phyloP scores from a whole-genome alignment of 30 jellyfish, hydroid and myxozoan genomes.

The Calvadosia cruxmelitensis region DNA sequence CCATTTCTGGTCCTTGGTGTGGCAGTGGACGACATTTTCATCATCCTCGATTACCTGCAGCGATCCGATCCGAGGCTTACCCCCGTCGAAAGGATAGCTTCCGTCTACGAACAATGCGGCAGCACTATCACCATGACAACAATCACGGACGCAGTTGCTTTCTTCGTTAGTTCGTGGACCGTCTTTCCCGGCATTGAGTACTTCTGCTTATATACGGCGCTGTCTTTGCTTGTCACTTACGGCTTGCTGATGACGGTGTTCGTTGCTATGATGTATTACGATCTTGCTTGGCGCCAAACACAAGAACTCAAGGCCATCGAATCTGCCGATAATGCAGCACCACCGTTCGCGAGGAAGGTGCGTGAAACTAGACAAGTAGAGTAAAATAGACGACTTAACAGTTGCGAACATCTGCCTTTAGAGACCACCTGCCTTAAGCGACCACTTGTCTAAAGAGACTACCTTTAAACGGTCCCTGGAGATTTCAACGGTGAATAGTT shows the following conservation, averaged over 20 bases:
- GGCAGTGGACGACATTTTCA: constrained; percentile 61
- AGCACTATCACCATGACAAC: constrained; percentile 24
- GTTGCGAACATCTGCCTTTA: too few species aligned
- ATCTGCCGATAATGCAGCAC: too few species aligned
- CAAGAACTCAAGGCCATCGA: too few species aligned
- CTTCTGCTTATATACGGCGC: constrained; percentile 10
- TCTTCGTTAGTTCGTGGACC: constrained; percentile 6
- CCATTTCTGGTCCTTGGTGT: constrained; percentile 57
- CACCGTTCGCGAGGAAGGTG: too few species aligned
- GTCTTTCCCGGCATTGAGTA: constrained; percentile 18
- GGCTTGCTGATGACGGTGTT: constrained; percentile 3
- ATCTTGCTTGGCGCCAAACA: background rate
- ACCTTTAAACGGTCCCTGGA: too few species aligned
- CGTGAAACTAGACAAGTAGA: too few species aligned
- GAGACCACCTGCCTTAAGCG: too few species aligned
- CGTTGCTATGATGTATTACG: constrained; percentile 5
- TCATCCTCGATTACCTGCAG: constrained; percentile 32
- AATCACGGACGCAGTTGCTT: constrained; percentile 14
- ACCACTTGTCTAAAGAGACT: too few species aligned
- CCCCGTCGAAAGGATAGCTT: background rate
- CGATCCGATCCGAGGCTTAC: background rate
- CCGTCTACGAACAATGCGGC: background rate
- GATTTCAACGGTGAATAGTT: too few species aligned
- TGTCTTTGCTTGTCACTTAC: constrained; percentile 1
- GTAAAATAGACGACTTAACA: too few species aligned